Evolutionary conservation across 2,113 vertebrate genomes (phyloP), one percentile per base, ranked within the genome.

Genomic region (Corythornis cristatus): DNA sequence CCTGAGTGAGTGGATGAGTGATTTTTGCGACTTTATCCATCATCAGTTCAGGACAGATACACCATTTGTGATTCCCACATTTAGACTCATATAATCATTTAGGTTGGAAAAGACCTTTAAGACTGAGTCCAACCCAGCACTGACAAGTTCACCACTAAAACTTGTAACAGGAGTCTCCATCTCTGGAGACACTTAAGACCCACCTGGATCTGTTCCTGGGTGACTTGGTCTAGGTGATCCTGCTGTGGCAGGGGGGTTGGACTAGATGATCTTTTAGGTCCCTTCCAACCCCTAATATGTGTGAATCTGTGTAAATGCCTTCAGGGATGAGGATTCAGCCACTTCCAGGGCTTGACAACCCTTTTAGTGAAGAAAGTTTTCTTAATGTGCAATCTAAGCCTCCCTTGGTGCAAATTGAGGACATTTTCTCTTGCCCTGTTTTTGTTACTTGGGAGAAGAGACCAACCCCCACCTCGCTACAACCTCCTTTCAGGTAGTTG

Each of bases 381-480:
- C 53, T 12, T 33, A n/a, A 15, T 58, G 7, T 26, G 51, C 51
- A n/a, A 19, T 23, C 21, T 43, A 43, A 56, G 33, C 37, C 29
- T 57, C 11, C 35, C 21, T 21, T 72, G 70, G 15, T 4, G 3
- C 11, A 72, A 56, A 15, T 21, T 42, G 33, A 60, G 29, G 43
- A 17, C 4, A 4, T 81, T 50, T 68, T 6, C 17, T 58, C 35
- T 60, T 4, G 6, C 60, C 13, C 22, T 17, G 12, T 26, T 1
- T 0, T 57, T 21, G 7, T 8, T 3, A 26, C 10, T 8, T 26
- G 33, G 33, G 16, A 48, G 20, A 46, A 37, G 64, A 67, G 64
- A 48, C 43, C 0, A 0, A n/a, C 22, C 1, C 21, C 7, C 17
- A 40, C 23, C 17, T 45, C 5, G 0, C 18, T 33, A 56, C 29